These are phyloP conservation scores for Drosophila nigritarsus DNA, from an alignment of 2,888 invertebrate species.

Conservation along the genomic window DNA sequence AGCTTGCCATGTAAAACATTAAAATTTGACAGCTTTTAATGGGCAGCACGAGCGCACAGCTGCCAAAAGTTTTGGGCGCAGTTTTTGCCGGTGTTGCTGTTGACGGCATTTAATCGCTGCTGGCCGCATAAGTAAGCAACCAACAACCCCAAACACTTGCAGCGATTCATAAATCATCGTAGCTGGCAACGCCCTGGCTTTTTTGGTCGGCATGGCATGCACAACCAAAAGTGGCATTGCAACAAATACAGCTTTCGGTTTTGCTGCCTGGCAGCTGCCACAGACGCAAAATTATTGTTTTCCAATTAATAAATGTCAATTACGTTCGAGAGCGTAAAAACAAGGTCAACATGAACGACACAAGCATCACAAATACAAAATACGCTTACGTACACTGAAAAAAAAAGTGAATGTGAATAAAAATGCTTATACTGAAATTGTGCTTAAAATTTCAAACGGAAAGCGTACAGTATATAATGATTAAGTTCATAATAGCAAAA, in stretches of 20 bases:
- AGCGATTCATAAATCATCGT: constrained; percentile 54
- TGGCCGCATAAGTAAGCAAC: constrained; percentile 52
- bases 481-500: not conserved
- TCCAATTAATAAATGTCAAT: constrained; percentile 82
- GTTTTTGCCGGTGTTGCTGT: constrained; percentile 41
- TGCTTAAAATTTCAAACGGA: not conserved
- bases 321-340: constrained; percentile 63
- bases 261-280: constrained; percentile 55
- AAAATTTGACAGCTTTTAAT: constrained; percentile 79
- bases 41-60: constrained; percentile 40
- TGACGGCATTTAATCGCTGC: constrained; percentile 71
- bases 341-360: constrained; percentile 43
- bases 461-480: not conserved
- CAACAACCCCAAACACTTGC: constrained; percentile 32
- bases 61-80: constrained; percentile 56
- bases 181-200: constrained; percentile 27
- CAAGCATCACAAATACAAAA: constrained; percentile 5
- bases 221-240: constrained; percentile 29
- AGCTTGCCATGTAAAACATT: constrained; percentile 77
- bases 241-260: constrained; percentile 8
- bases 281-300: constrained; percentile 71
- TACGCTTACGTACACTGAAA: constrained; percentile 31
- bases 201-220: constrained; percentile 26
- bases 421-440: not conserved
- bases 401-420: not conserved